Evolutionary conservation across 2,113 vertebrate species (phyloP).

Genomic region (Microcebus griseorufus): DNA sequence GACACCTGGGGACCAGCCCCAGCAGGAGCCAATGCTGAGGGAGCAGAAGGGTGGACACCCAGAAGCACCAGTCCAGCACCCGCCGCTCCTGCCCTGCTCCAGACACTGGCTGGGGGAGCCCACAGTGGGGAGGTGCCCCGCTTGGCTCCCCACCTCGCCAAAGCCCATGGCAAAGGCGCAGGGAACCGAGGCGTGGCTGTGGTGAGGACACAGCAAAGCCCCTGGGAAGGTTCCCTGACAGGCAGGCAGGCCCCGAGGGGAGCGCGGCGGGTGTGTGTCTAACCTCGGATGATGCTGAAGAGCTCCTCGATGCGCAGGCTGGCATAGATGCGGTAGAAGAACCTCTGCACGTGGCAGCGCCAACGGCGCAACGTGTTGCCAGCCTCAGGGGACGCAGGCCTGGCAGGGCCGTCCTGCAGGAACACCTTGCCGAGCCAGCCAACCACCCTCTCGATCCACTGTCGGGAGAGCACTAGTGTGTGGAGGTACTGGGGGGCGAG

Average conservation of each 20-base stretch:
- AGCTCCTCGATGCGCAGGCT: constrained; percentile 98
- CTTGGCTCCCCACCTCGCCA: fast-evolving
- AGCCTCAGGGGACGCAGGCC: constrained; percentile 64
- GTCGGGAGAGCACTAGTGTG: background rate
- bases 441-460: constrained; percentile 97
- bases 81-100: background rate
- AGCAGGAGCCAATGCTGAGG: background rate
- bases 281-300: constrained; percentile 97
- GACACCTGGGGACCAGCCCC: background rate
- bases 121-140: fast-evolving
- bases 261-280: fast-evolving
- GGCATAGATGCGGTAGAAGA: constrained; percentile 97
- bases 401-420: constrained; percentile 80
- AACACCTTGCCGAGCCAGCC: constrained; percentile 97
- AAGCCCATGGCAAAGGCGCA: too few relatives aligned
- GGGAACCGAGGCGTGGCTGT: too few relatives aligned
- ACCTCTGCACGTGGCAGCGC: constrained; percentile 96
- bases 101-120: too few relatives aligned
- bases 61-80: background rate
- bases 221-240: background rate
- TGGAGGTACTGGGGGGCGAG: background rate
- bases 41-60: fast-evolving
- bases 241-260: too few relatives aligned
- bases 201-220: background rate
- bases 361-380: constrained; percentile 90